Conservation (phyloP, 2,113 vertebrate species). For the Notarius quadriscutis region DNA sequence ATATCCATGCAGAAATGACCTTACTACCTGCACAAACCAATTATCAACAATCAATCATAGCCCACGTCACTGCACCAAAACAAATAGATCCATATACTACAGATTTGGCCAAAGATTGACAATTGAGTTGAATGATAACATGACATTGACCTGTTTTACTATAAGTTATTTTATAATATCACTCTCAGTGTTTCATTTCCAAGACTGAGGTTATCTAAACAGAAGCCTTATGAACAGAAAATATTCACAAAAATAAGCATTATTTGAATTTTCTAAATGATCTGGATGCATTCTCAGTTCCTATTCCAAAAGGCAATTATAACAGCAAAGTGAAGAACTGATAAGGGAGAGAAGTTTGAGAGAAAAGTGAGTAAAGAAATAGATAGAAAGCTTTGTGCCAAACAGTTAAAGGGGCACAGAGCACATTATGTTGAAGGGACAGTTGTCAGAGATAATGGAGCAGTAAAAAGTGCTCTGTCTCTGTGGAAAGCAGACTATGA, state of each 20-base stretch:
- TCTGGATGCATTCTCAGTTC: constrained; percentile 63
- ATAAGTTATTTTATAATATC: neutral
- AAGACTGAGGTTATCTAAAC: neutral
- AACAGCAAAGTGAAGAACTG: constrained; percentile 63
- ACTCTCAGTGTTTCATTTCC: neutral
- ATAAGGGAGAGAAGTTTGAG: constrained; percentile 61
- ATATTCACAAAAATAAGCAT: neutral
- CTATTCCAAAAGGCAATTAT: constrained; percentile 41
- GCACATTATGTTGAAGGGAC: constrained; percentile 8
- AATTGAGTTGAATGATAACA: neutral
- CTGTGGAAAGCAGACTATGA: constrained; percentile 16
- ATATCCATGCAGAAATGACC: neutral
- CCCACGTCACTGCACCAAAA: neutral
- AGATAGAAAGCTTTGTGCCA: constrained; percentile 26
- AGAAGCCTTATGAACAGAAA: neutral
- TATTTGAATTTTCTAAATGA: constrained; percentile 55
- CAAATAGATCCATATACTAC: neutral
- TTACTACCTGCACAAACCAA: neutral
- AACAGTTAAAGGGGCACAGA: constrained; percentile 30
- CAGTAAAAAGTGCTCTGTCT: neutral
- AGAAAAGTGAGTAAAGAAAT: neutral
- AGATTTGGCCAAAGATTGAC: neutral
- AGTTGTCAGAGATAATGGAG: constrained; percentile 35
- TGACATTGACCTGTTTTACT: neutral
- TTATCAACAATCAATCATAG: neutral